Conservation (phyloP, 2,113 vertebrate genomes). For the Saguinus midas region DNA sequence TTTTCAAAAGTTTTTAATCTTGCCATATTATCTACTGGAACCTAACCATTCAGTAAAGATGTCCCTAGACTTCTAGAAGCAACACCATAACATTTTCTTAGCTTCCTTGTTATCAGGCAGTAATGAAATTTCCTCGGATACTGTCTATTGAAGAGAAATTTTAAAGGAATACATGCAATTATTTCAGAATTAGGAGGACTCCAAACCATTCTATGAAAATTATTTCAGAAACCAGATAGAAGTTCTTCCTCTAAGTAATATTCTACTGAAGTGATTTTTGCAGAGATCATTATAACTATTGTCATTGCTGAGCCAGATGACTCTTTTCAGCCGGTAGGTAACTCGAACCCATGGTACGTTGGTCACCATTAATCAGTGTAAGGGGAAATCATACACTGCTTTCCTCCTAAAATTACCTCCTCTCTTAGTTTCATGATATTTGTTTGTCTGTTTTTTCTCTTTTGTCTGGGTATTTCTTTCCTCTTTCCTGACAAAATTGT, state of each 20-base stretch:
- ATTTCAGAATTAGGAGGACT: not conserved
- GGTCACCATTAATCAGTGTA: not conserved
- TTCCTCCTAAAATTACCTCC: not conserved
- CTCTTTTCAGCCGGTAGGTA: not conserved
- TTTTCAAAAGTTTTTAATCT: not conserved
- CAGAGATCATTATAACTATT: not conserved
- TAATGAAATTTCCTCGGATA: not conserved
- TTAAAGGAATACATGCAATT: not conserved
- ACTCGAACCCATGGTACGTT: not conserved
- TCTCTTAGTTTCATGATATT: not conserved
- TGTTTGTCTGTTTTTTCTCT: not conserved
- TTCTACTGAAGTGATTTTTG: not conserved
- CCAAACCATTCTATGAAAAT: not conserved
- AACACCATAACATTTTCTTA: not conserved
- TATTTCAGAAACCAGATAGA: not conserved
- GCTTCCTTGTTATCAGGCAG: not conserved
- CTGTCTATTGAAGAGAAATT: not conserved
- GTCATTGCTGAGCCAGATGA: not conserved
- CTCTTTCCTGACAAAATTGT: not conserved
- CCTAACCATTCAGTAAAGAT: not conserved
- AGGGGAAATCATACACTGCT: not conserved
- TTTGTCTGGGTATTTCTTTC: not conserved
- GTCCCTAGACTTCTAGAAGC: not conserved
- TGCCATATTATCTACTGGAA: not conserved
- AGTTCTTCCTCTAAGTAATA: not conserved